These are phyloP conservation scores for Artibeus jamaicensis DNA, from an alignment of 2,797 vertebrate genomes.

Conservation along the genomic window DNA sequence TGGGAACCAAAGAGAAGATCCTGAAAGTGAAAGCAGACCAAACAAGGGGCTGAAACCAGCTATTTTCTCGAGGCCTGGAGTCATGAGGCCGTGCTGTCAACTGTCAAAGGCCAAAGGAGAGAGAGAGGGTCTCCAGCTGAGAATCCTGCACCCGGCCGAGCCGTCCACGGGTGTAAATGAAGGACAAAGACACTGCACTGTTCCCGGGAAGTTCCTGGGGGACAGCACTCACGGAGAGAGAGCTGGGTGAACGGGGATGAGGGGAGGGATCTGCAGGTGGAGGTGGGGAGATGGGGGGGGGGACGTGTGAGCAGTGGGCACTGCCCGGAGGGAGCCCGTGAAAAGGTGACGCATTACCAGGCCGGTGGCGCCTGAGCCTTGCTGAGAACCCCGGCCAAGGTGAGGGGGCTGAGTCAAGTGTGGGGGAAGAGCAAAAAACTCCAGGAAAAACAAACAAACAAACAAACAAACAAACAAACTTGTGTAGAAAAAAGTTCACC, in stretches of 20 bases:
- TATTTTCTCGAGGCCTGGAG: neutral
- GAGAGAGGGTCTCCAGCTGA: neutral
- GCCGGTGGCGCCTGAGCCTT: neutral
- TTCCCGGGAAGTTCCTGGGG: neutral
- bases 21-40: neutral
- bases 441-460: neutral
- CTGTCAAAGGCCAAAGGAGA: neutral
- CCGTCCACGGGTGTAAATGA: neutral
- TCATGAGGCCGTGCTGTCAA: neutral
- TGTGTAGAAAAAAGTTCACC: neutral
- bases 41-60: neutral
- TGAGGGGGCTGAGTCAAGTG: neutral
- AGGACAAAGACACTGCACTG: neutral
- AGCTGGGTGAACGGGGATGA: neutral
- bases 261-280: neutral
- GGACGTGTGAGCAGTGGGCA: accelerated
- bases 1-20: neutral
- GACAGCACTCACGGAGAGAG: neutral
- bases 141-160: neutral
- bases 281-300: neutral
- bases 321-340: neutral
- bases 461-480: neutral
- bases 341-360: neutral
- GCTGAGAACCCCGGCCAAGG: neutral
- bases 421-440: neutral